Base-by-base conservation (phyloP, 2,113 vertebrate species). In the Phrynosoma blainvillii region DNA sequence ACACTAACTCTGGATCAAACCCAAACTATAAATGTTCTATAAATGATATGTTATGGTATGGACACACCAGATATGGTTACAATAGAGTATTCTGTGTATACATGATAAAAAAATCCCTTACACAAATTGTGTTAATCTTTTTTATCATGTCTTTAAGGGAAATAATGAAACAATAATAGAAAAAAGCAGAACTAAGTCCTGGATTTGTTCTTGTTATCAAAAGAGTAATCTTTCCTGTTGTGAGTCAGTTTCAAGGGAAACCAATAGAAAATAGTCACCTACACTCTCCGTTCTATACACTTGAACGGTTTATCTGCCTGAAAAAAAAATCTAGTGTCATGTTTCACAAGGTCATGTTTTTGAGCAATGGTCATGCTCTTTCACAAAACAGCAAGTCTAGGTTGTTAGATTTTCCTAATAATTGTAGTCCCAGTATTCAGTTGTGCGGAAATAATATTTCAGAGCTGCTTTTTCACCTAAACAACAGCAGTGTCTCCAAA, bases 161-260 rank as follows among this genome's bases (percentile, higher is more conserved):
- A 68, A 32, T 27, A 68, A 47, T 62, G 77, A 86, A 77, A 56
- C n/a, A n/a, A 36, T 36, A 14, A 25, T 5, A 62, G 18, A 10
- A 6, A 47, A 4, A 85, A 66, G 8, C 47, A 42, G 30, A 5
- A 21, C 25, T 62, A 30, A 65, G 7, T 13, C 2, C 1, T 77
- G 8, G 3, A 47, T 86, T 78, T 79, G 20, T 47, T 62, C 5
- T 23, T 78, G 32, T 16, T 27, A 2, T 9, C 9, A 85, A 42
- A 27, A 71, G 47, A 21, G 12, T 14, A 3, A 27, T 65, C 14
- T 42, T 83, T 83, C 91, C 89, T 88, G 82, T 88, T 95, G 93
- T 83, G 90, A 87, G 70, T 92, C 92, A 87, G 91, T 93, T 90
- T 94, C 91, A 93, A 87, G 88, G 81, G 54, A 90, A 93, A 70